phyloP scores from a whole-genome alignment of 2,797 vertebrate species.

The Acipenser transmontanus region DNA sequence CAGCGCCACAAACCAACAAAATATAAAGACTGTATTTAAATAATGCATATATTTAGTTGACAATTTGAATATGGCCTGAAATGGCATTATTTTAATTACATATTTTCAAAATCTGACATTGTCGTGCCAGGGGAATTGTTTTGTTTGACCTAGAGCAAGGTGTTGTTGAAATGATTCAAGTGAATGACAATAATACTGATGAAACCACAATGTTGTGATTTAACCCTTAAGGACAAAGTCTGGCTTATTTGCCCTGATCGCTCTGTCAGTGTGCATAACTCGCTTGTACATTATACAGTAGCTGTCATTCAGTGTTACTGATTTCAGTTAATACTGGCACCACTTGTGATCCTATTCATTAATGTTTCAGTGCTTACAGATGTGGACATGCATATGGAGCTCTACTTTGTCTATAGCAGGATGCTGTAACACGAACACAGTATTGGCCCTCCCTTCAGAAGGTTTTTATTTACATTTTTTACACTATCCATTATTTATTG shows the following conservation, averaged over 20 bases:
- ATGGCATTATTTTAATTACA: no score
- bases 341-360: background rate
- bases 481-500: conserved; percentile 3
- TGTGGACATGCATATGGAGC: background rate
- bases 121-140: no score
- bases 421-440: background rate
- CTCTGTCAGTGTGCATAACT: conserved; percentile 5
- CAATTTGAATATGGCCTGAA: no score
- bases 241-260: conserved; percentile 10
- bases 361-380: background rate
- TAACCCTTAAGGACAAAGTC: conserved; percentile 10
- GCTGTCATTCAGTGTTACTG: conserved; percentile 7
- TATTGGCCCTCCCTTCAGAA: no score
- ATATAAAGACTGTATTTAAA: no score
- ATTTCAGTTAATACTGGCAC: background rate
- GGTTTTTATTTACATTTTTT: background rate
- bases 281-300: conserved; percentile 7
- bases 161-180: no score
- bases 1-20: no score
- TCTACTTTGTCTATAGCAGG: background rate
- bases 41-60: no score
- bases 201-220: background rate
- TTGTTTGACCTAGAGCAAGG: no score
- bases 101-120: no score
- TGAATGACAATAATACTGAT: background rate